Conservation (phyloP, 1,140 invertebrate species). For the Lepidurus couesii region DNA sequence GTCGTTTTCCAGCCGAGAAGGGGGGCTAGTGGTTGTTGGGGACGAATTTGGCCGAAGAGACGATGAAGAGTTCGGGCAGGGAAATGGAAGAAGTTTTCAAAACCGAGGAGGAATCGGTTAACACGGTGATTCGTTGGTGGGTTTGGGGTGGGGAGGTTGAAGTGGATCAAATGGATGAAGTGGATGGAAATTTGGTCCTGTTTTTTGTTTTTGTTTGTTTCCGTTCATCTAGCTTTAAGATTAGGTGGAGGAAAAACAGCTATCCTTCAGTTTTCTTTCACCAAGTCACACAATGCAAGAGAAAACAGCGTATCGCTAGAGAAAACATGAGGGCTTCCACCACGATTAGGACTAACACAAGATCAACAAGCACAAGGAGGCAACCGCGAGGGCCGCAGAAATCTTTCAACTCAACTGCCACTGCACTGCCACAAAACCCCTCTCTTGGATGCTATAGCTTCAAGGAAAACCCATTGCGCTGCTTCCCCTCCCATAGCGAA, state of each 20-base stretch:
- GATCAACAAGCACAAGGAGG: conserved; percentile 17
- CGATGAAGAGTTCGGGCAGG: no score
- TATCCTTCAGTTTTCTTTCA: conserved; percentile 19
- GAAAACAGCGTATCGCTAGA: conserved; percentile 6
- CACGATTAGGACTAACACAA: conserved; percentile 18
- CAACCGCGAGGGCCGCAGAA: conserved; percentile 12
- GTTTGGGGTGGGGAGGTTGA: no score
- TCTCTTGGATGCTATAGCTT: neutral
- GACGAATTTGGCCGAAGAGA: no score
- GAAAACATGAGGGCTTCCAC: conserved; percentile 11
- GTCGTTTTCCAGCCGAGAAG: no score
- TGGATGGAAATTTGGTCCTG: neutral
- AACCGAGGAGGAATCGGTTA: no score
- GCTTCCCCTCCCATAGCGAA: neutral
- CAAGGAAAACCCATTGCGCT: neutral
- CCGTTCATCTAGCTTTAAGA: neutral
- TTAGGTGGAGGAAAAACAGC: neutral
- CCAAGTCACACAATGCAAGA: neutral
- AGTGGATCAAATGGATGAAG: no score
- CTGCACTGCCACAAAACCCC: conserved; percentile 6
- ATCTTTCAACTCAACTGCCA: conserved; percentile 14
- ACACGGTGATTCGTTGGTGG: no score
- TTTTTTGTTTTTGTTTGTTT: neutral
- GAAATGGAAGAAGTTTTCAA: no score
- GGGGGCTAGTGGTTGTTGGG: no score